Evolutionary conservation across 2,113 vertebrate species (phyloP), one percentile per base, ranked within the genome.

Genomic region (Phalacrocorax aristotelis): DNA sequence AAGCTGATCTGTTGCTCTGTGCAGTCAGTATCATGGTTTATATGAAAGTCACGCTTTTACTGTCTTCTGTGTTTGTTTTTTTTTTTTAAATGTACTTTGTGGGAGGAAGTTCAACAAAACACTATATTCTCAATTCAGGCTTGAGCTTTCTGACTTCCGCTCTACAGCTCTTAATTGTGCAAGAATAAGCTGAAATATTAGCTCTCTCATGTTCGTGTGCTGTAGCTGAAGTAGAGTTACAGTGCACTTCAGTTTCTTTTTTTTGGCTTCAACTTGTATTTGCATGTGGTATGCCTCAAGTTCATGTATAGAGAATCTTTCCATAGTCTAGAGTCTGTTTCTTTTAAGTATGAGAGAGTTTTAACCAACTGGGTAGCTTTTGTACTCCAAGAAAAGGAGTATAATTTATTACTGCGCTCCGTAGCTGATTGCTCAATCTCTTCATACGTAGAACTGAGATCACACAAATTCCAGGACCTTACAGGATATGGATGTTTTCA

Each of bases 41-140:
- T 92, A 60, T 65, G 91, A 75, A 89, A 93, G 94, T 94, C 72
- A 87, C 29, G 57, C 92, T 95, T 93, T 93, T 78, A 44, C 87
- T 86, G 79, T 94, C 88, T 78, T 12, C 38, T 78, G 27, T 93
- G 96, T 96, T 96, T 96, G 61, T 95, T 96, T 14, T 84, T 93
- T 38, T 94, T 93, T 92, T 80, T 61, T 8, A 64, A 78, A 91
- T 58, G 93, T 86, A 25, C 94, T 95, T 96, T 94, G 97, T 79
- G 94, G 92, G 92, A 96, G 94, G 96, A 97, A 96, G 97, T 96
- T 95, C 76, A 94, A 83, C 86, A 94, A 92, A 97, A 84, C 83
- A 14, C 86, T 68, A 1, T 46, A 86, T 89, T 93, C 83, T 94
- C 38, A 70, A 9, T 38, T 82, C 5, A 2, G 65, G 71, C 81